Conservation (phyloP, 2,113 vertebrate species). For the Aphyosemion australe region DNA sequence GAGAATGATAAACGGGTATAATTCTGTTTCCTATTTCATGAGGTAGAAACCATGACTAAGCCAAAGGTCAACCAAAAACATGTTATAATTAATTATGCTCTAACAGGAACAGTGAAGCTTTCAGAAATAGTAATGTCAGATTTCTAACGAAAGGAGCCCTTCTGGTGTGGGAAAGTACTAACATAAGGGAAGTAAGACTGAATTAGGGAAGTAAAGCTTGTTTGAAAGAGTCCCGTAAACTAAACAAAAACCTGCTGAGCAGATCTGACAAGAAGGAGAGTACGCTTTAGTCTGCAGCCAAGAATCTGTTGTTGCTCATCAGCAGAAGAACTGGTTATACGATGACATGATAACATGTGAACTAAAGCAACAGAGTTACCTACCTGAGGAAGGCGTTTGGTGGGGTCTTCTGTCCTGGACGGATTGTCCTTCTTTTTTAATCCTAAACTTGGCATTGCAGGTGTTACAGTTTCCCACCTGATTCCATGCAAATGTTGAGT, state of each 20-base stretch:
- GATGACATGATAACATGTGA: not conserved
- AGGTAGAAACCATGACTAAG: not conserved
- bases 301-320: not conserved
- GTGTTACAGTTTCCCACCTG: not conserved
- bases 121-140: not conserved
- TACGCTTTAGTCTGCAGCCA: conserved; percentile 7
- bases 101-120: conserved; percentile 14
- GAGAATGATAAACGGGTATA: too few relatives aligned
- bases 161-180: conserved; percentile 15
- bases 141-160: conserved; percentile 8
- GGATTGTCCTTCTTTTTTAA: conserved; percentile 51
- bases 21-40: not conserved
- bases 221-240: not conserved
- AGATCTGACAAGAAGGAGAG: conserved; percentile 19
- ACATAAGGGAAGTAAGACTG: conserved; percentile 24
- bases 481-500: conserved; percentile 5
- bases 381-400: conserved; percentile 61
- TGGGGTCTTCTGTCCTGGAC: conserved; percentile 30
- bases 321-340: conserved; percentile 2
- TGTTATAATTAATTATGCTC: not conserved
- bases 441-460: conserved; percentile 49
- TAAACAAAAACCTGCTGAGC: not conserved
- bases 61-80: not conserved
- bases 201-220: conserved; percentile 56
- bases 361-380: not conserved